Base-by-base conservation (phyloP, 2,888 invertebrate genomes). In the Xestia c-nigrum region DNA sequence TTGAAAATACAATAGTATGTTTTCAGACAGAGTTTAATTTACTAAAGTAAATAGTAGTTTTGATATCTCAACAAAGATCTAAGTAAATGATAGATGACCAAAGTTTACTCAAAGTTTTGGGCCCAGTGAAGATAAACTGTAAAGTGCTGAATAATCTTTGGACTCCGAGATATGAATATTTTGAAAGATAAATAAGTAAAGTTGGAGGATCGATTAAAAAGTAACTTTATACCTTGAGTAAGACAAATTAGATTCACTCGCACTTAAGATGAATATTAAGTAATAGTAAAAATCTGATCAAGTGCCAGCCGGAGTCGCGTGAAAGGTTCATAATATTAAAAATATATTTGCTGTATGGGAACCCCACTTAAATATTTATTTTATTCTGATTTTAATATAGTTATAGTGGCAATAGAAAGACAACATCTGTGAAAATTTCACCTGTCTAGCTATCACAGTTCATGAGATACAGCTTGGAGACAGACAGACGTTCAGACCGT, bases 81-180 rank as follows among this genome's bases (percentile, higher is more conserved):
- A n/a, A 47, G 47, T 43, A 59, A 78, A 78, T 65, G 55, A 79
- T 81, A 19, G 19, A 72, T 61, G 19, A 50, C 24, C 31, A 14
- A 84, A 79, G 47, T 73, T 73, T 21, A 69, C n/a, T 7, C n/a
- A 31, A 72, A 83, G 21, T 72, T 73, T 47, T 6, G 24, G 64
- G 47, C 5, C 14, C 3, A 43, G 21, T 43, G 40, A 66, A 31
- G 10, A 47, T 24, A 52, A 47, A 65, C 40, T 55, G 0, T 31
- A 3, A 61, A 75, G 38, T 76, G 55, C 61, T 83, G 21, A 83
- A 47, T 76, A 76, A 69, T 38, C 3, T 47, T 83, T 38, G 21
- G 21, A 55, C 47, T 81, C 19, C 14, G n/a, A 55, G 61, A 81
- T 63, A 31, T 74, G 66, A 66, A 66, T 81, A 81, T 63, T 76